Evolutionary conservation across 2,888 invertebrate species (phyloP), one percentile per base, ranked within the genome.

Genomic region (Iphiclides podalirius): DNA sequence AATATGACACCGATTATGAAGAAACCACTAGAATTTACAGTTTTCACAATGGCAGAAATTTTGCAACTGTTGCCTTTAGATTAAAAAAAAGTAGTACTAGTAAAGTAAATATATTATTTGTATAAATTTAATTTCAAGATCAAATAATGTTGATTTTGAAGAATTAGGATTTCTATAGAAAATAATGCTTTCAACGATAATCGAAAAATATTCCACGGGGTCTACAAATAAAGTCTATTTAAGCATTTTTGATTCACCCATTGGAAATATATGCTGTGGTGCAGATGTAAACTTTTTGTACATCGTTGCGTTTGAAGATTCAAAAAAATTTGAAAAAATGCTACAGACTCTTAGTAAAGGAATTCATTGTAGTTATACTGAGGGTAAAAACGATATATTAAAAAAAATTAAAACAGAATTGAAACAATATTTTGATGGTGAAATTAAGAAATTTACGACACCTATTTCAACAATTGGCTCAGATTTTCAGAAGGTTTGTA

Each of bases 401-500:
- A 23, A 63, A 11, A 58, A 59, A 34, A 66, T 84, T 34, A 69
- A 76, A 54, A 16, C 55, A 0, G 75, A 85, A 63, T 52, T 85
- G 3, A 38, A 53, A 1, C 57, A 60, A 1, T 85, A 84, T 58
- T 79, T 83, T 53, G 55, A 66, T 13, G 79, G 80, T n/a, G 66
- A 71, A 47, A 56, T 82, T 0, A 78, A 72, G 43, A 72, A 70
- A 39, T 88, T 88, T 54, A 64, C 70, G 17, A 59, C 77, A 11
- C 79, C 83, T 6, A 52, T 86, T n/a, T 79, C 80, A 68, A 69
- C 66, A 9, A 58, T 73, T 55, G 89, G 88, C 8, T 77, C 87
- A 0, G 74, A 79, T 31, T 89, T 86, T 67, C 87, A 87, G 67
- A 80, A 81, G 72, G 88, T 86, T 37, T 43, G 35, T 33, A 26